Conservation (phyloP, 2,113 vertebrate genomes). For the Podilymbus podiceps region DNA sequence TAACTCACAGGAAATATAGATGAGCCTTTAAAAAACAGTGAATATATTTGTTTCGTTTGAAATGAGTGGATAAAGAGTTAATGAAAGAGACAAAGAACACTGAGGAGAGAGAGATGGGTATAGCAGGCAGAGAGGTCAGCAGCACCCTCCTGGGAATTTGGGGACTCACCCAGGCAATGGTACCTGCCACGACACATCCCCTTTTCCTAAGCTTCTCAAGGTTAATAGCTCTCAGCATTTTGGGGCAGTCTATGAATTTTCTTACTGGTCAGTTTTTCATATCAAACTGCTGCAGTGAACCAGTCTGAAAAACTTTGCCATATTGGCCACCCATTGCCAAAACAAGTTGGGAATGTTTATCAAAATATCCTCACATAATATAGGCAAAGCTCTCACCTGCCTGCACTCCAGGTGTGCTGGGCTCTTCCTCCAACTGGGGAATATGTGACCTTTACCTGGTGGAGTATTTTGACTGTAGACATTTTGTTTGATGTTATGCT, state of each 20-base stretch:
- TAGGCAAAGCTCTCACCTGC: background rate
- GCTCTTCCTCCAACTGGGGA: background rate
- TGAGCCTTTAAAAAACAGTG: slow-evolving; percentile 48
- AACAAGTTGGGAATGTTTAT: background rate
- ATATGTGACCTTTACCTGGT: background rate
- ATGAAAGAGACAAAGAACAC: background rate
- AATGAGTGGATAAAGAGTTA: slow-evolving; percentile 38
- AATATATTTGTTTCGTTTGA: slow-evolving; percentile 58
- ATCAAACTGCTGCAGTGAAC: background rate
- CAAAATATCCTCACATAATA: background rate
- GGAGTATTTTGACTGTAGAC: background rate
- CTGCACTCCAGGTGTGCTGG: background rate
- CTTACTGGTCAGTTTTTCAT: background rate
- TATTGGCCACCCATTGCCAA: background rate
- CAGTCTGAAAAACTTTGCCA: background rate
- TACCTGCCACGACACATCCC: background rate
- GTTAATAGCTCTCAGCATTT: background rate
- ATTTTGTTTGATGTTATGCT: background rate
- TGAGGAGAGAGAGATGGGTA: background rate
- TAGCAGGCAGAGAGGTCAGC: background rate
- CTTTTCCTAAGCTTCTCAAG: background rate
- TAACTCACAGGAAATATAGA: slow-evolving; percentile 48
- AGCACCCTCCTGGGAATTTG: background rate
- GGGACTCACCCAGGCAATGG: background rate
- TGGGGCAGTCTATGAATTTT: background rate